Base-by-base conservation (phyloP, 2,888 invertebrate genomes). In the Barypeithes pellucidus region DNA sequence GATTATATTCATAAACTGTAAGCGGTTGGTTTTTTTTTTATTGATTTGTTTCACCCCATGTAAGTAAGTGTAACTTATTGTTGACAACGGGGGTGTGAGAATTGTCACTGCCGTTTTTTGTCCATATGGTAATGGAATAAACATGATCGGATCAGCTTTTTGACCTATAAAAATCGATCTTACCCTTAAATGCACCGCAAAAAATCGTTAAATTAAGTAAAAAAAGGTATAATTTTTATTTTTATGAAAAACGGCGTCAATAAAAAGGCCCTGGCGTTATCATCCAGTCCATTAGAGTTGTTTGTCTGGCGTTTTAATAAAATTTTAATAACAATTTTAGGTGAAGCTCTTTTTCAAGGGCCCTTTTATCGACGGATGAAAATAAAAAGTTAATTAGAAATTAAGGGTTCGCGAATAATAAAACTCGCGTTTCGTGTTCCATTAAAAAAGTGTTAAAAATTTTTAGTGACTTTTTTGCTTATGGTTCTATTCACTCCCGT, bases 221-320 rank as follows among this genome's bases (percentile, higher is more conserved):
- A 45, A 41, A 29, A 39, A 24, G 24, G 61, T 33, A 14, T 61
- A 45, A 24, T 61, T 43, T 24, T 66, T 39, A 36, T 54, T 69
- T 61, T 69, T 61, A 69, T 61, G 68, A 52, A 69, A 61, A 69
- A 52, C 16, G 61, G 14, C 61, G 22, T 8, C 24, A 20, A 41
- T 69, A 69, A 69, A 69, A 43, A 39, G 16, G 16, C 60, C 61
- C 24, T 36, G 16, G 7, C 33, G 47, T 52, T 41, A 39, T 50
- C 62, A 50, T 62, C 33, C 52, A 33, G 41, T 62, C 61, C 62
- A 62, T 62, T 61, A 61, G 45, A 61, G 47, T 29, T 62, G 47
- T 69, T 61, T 69, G 61, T 69, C 61, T 61, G 16, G 61, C 22
- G 61, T 69, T 62, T 69, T 61, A 69, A 69, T 69, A 69, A 69